Base-by-base conservation (phyloP, 2,888 invertebrate genomes). In the Eilema sororculum region DNA sequence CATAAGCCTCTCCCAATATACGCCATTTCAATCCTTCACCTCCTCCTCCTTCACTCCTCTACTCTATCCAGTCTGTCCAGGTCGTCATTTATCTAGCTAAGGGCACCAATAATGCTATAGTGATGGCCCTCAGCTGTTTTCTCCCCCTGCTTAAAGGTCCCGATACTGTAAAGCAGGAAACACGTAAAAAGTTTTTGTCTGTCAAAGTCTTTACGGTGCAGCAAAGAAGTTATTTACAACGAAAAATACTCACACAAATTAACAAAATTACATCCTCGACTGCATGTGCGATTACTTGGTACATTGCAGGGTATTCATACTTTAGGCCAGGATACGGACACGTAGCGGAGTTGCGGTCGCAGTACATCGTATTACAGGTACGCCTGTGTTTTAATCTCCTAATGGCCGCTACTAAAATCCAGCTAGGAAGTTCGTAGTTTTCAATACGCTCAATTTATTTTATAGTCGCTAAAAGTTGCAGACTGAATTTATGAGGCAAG, bases 321-420 rank as follows among this genome's bases (percentile, higher is more conserved):
- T 87, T 87, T 78, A 85, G 79, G 77, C 75, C 66, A 73, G 77
- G 76, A 77, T 78, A 75, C 73, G 62, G 66, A 63, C 71, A 63
- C 72, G 78, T 74, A 78, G 76, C 73, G 67, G 72, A 70, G 76
- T 77, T 86, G 87, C 75, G 90, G 89, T 89, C 85, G 81, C 81
- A 74, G 76, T 83, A 85, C 86, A 85, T 78, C 82, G 56, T 64
- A 81, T 86, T 87, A 87, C 90, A 91, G 92, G 91, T 91, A 90
- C 89, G 88, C 86, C 87, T 82, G 83, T 82, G 85, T 90, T 93
- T 91, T 93, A 93, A 93, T 93, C 92, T 92, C 83, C 89, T 93
- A 93, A 93, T 93, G 91, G 92, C 75, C 75, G 75, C 78, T 78
- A 81, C 80, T 75, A 65, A 61, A 67, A 67, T 16, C 22, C 20